Evolutionary conservation across 2,888 invertebrate species (phyloP).

Genomic region (Pammene fasciana): DNA sequence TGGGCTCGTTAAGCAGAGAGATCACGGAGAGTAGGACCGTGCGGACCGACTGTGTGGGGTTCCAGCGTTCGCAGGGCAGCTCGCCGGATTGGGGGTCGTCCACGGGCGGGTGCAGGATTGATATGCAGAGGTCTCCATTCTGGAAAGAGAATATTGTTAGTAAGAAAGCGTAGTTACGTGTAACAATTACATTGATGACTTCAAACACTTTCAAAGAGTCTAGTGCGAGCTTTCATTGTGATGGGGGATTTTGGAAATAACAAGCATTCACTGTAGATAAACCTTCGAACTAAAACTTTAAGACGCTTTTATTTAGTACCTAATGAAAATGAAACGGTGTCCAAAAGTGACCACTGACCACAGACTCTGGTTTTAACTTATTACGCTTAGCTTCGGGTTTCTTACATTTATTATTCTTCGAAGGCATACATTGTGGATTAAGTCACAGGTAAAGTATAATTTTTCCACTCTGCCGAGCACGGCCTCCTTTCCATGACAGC

Average conservation of each 20-base stretch:
- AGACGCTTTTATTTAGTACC: no score
- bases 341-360: no score
- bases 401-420: no score
- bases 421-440: background rate
- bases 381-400: no score
- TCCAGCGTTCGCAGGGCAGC: constrained; percentile 99
- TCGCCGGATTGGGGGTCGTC: constrained; percentile 99
- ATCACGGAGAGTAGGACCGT: constrained; percentile 99
- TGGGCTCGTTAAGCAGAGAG: constrained; percentile 99
- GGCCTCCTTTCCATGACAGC: constrained; percentile 12
- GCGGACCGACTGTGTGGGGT: constrained; percentile 99
- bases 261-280: no score
- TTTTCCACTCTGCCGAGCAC: constrained; percentile 13
- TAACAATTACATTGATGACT: background rate
- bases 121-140: constrained; percentile 99
- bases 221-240: no score
- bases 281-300: no score
- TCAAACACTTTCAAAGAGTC: no score
- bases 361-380: no score
- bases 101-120: constrained; percentile 99
- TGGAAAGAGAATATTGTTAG: constrained; percentile 72
- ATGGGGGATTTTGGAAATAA: no score
- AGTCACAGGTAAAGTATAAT: background rate
- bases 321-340: no score
- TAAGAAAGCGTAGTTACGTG: background rate